Percentiles rank a stretch among this genome's conserved stretches.
Evolutionary conservation across 2,888 invertebrate species (phyloP).

Genomic region (Apamea monoglypha): DNA sequence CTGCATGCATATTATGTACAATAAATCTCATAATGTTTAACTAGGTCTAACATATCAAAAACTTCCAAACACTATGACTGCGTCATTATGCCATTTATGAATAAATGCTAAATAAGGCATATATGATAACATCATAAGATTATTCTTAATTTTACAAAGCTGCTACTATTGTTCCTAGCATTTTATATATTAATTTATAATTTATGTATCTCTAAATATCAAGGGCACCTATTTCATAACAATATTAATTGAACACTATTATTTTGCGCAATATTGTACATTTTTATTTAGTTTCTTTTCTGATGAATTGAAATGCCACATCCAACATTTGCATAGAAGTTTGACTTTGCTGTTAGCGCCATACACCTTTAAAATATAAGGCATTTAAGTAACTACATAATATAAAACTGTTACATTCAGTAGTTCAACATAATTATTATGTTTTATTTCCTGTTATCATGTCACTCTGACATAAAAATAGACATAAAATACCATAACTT

Average conservation of each 20-base stretch:
- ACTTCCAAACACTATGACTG: constrained; percentile 56
- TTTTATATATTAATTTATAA: constrained; percentile 66
- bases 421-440: constrained; percentile 42
- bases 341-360: neutral
- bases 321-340: constrained; percentile 50
- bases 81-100: constrained; percentile 60
- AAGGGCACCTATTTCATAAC: constrained; percentile 46
- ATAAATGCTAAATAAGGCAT: constrained; percentile 70
- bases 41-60: constrained; percentile 51
- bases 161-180: constrained; percentile 64
- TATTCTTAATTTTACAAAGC: constrained; percentile 64
- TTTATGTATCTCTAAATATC: constrained; percentile 47
- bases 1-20: constrained; percentile 49
- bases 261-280: constrained; percentile 61
- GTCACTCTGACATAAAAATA: constrained; percentile 49
- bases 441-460: constrained; percentile 31
- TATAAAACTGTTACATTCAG: constrained; percentile 36
- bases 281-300: constrained; percentile 20
- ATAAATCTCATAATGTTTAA: constrained; percentile 44
- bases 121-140: constrained; percentile 66
- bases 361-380: constrained; percentile 24
- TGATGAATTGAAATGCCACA: constrained; percentile 49
- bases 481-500: constrained; percentile 40
- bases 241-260: constrained; percentile 64
- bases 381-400: constrained; percentile 26